Percentiles rank a stretch among this genome's conserved stretches.
These are phyloP conservation scores for Oophaga pumilio DNA, from an alignment of 2,113 vertebrate species.

Conservation along the genomic window DNA sequence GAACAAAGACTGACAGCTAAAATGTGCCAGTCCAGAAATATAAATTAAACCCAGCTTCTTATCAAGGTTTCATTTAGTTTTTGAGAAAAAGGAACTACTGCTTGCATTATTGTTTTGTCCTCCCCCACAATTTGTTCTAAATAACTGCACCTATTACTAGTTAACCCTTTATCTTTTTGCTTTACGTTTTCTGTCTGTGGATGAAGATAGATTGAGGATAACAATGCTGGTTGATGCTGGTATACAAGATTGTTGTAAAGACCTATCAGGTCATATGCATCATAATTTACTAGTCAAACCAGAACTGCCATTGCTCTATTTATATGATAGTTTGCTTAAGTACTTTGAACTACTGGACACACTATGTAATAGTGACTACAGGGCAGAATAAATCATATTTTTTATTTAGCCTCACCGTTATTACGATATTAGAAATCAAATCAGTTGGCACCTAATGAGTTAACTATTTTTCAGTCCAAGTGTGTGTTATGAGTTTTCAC, in stretches of 20 bases:
- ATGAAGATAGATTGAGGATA: constrained; percentile 1
- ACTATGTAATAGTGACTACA: too few species aligned
- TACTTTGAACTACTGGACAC: not conserved
- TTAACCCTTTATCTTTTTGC: not conserved
- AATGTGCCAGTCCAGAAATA: constrained; percentile 72
- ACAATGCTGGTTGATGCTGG: not conserved
- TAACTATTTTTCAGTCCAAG: too few species aligned
- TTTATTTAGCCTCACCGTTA: too few species aligned
- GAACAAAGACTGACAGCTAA: constrained; percentile 73
- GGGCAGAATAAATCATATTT: too few species aligned
- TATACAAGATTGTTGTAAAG: not conserved
- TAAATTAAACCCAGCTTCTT: constrained; percentile 74
- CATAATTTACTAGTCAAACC: not conserved
- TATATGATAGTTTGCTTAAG: not conserved
- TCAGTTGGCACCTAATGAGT: too few species aligned
- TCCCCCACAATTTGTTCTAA: constrained; percentile 51
- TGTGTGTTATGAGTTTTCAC: too few species aligned
- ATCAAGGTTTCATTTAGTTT: constrained; percentile 73
- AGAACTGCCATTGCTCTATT: not conserved
- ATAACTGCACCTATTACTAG: constrained; percentile 23
- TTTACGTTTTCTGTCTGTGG: not conserved
- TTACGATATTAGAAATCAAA: too few species aligned
- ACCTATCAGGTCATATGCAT: not conserved
- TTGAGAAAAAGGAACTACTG: constrained; percentile 67
- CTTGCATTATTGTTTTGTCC: constrained; percentile 69